Conservation (phyloP, 2,797 vertebrate genomes). For the Acanthiza pusilla region DNA sequence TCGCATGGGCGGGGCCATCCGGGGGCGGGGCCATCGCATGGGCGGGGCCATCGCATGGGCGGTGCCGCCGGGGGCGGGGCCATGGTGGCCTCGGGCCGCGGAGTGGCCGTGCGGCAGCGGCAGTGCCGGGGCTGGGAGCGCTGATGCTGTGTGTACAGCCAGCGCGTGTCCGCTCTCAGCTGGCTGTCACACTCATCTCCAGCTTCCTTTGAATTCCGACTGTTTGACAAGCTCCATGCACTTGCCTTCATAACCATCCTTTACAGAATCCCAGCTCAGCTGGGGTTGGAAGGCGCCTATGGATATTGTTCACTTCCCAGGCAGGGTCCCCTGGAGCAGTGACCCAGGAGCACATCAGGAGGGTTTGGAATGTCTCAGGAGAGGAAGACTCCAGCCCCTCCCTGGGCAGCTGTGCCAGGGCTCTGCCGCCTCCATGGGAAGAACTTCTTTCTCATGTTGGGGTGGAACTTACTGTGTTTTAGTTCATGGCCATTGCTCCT, state of each 20-base stretch:
- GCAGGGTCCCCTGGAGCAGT: not conserved
- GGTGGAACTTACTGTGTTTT: not conserved
- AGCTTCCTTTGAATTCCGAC: not conserved
- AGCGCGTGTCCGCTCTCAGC: not conserved
- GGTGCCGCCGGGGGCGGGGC: no score
- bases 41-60: no score
- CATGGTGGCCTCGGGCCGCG: no score
- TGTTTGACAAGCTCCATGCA: no score
- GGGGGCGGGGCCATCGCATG: no score
- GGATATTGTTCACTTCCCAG: not conserved
- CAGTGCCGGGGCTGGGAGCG: accelerated
- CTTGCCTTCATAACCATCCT: not conserved
- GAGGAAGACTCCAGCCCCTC: not conserved
- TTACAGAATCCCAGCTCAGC: not conserved
- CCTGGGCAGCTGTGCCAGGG: not conserved
- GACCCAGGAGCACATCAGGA: no score
- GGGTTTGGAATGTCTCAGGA: not conserved
- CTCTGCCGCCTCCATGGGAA: not conserved
- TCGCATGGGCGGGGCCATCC: not conserved
- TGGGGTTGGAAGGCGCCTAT: not conserved
- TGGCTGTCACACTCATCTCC: not conserved
- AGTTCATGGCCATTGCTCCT: not conserved
- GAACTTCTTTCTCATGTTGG: accelerated
- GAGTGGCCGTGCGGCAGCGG: no score
- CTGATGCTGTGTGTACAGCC: not conserved